Base-by-base conservation (phyloP, 2,797 vertebrate genomes). In the Alauda arvensis region DNA sequence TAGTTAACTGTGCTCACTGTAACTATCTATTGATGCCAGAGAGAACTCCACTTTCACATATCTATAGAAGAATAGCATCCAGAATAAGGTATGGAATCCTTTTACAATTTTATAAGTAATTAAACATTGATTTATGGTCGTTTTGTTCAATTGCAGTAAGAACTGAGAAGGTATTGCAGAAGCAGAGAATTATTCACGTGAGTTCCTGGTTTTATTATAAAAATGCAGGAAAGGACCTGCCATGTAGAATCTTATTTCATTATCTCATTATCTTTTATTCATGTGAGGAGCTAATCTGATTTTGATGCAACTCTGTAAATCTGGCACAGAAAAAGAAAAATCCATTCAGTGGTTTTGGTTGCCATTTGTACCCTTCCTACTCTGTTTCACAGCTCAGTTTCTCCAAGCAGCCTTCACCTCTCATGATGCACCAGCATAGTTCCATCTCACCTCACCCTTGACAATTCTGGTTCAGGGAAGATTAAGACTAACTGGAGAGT, bases 351-450 rank as follows among this genome's bases (percentile, higher is more conserved):
- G 18, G 11, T 15, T 61, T 72, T 60, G 25, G 16, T 37, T 63
- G 46, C 18, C 20, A n/a, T 78, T 72, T 83, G 8, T 74, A 59
- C 18, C 23, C 40, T 82, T 29, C 45, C 31, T 78, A 8, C 15
- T 43, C 39, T 55, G 10, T 63, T 74, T 74, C 46, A 63, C 19
- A 69, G 33, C 23, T 65, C 75, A 66, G 0, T 29, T 46, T 88
- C 29, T 42, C 37, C 57, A 62, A 3, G 4, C 14, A 88, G 4
- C 23, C 52, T 82, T 72, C n/a, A 31, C 3, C 7, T 60, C 49
- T 67, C 21, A 2, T 1, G 2, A 26, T 12, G 17, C 17, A 70
- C 29, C 34, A 12, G 8, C 14, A 3, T 1, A 6, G 25, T 10
- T 70, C 48, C 51, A 11, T 29, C 60, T 68, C 15, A 46, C 28